Evolutionary conservation across 2,888 invertebrate species (phyloP).

Genomic region (Sinohyriopsis cumingii): DNA sequence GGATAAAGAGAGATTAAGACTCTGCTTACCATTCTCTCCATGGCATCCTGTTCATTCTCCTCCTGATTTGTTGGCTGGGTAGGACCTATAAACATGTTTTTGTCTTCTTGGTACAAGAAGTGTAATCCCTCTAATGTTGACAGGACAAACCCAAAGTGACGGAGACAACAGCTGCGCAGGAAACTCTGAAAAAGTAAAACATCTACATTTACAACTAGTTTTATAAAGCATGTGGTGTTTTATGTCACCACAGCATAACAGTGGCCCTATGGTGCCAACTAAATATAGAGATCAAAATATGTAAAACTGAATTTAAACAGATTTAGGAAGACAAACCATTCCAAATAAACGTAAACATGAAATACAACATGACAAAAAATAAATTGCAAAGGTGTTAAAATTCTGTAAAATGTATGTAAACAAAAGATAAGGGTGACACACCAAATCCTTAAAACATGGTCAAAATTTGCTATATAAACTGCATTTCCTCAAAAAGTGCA

Average conservation of each 20-base stretch:
- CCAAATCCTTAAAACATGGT: too few relatives aligned
- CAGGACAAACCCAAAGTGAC: conserved; percentile 84
- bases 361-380: too few relatives aligned
- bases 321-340: too few relatives aligned
- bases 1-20: background rate
- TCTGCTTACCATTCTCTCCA: conserved; percentile 61
- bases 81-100: conserved; percentile 67
- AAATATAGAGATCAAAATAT: too few relatives aligned
- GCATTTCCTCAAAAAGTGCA: too few relatives aligned
- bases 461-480: too few relatives aligned
- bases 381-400: too few relatives aligned
- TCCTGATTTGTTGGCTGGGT: conserved; percentile 41
- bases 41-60: conserved; percentile 57
- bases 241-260: background rate
- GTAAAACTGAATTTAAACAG: too few relatives aligned
- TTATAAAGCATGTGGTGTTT: background rate
- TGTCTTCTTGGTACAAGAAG: conserved; percentile 77
- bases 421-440: too few relatives aligned
- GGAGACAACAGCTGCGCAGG: conserved; percentile 83
- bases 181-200: conserved; percentile 74
- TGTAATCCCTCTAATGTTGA: conserved; percentile 80
- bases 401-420: too few relatives aligned
- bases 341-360: too few relatives aligned
- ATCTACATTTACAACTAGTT: background rate
- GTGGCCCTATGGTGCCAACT: too few relatives aligned